Conservation (phyloP, 2,113 vertebrate species). For the Pipa parva region DNA sequence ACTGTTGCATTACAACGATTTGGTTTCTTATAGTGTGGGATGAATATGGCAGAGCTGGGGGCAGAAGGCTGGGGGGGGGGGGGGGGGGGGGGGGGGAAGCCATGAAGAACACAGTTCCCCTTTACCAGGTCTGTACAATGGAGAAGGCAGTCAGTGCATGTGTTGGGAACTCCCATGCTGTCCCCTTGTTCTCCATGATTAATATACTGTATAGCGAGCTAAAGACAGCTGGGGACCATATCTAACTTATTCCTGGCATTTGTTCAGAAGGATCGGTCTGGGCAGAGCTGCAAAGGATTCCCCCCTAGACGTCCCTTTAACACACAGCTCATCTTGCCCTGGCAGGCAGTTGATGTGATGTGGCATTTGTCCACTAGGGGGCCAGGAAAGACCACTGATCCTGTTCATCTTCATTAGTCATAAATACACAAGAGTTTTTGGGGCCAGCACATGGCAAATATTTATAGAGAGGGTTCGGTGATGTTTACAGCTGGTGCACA, state of each 20-base stretch:
- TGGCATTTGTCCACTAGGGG: conserved; percentile 36
- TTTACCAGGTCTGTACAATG: neutral
- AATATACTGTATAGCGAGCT: no score
- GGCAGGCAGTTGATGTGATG: conserved; percentile 33
- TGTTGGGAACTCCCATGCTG: neutral
- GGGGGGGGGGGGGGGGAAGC: neutral
- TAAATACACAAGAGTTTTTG: conserved; percentile 11
- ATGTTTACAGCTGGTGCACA: no score
- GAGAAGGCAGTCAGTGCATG: neutral
- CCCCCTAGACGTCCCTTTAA: neutral
- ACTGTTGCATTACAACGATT: no score
- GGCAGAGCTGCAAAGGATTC: neutral
- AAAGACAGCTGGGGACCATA: no score
- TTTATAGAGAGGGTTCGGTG: no score
- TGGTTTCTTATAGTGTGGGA: no score
- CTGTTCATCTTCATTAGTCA: conserved; percentile 31
- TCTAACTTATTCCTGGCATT: neutral
- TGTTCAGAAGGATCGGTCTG: neutral
- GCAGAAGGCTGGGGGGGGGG: neutral
- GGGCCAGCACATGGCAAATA: conserved; percentile 7
- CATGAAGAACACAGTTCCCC: no score
- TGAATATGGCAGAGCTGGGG: no score
- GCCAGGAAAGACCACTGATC: conserved; percentile 34
- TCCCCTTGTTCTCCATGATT: neutral
- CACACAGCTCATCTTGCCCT: neutral